Percentiles rank a stretch among this genome's conserved stretches.
Conservation (phyloP, 53 echinoderm and acorn worm genomes). For the Antedon mediterranea region DNA sequence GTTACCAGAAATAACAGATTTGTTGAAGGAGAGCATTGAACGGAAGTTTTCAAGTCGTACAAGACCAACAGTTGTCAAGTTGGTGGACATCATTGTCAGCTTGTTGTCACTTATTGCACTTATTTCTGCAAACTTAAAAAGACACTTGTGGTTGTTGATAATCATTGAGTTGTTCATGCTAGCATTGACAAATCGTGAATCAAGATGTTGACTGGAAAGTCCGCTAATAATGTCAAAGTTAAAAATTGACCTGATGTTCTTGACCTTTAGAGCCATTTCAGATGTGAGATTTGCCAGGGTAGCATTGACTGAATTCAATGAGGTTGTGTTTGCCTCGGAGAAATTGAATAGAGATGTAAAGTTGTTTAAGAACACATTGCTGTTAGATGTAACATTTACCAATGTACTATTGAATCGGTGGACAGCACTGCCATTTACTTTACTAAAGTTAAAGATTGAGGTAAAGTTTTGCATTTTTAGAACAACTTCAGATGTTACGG, state of each 20-base stretch:
- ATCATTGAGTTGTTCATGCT: slow-evolving; percentile 6
- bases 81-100: not conserved
- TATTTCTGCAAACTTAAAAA: slow-evolving; percentile 14
- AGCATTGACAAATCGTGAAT: slow-evolving; percentile 8
- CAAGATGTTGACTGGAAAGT: slow-evolving; percentile 9
- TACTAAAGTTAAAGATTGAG: slow-evolving; percentile 14
- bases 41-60: slow-evolving; percentile 18
- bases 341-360: slow-evolving; percentile 32
- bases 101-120: not conserved
- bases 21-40: not conserved
- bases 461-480: slow-evolving; percentile 27
- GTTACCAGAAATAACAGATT: not conserved
- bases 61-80: not conserved
- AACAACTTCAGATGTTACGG: slow-evolving; percentile 5
- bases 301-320: slow-evolving; percentile 21
- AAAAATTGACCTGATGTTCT: slow-evolving; percentile 25
- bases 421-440: slow-evolving; percentile 24
- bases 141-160: slow-evolving; percentile 8
- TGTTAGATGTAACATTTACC: slow-evolving; percentile 51
- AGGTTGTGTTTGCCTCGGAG: slow-evolving; percentile 23
- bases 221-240: slow-evolving; percentile 42
- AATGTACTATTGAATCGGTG: slow-evolving; percentile 13
- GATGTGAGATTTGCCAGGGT: slow-evolving; percentile 30
- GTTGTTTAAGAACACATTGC: slow-evolving; percentile 34
- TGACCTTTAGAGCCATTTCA: slow-evolving; percentile 20